Evolutionary conservation across 92 coral and sea anemone genomes (phyloP), one percentile per base, ranked within the genome.

Genomic region (Zoanthus gigantus): DNA sequence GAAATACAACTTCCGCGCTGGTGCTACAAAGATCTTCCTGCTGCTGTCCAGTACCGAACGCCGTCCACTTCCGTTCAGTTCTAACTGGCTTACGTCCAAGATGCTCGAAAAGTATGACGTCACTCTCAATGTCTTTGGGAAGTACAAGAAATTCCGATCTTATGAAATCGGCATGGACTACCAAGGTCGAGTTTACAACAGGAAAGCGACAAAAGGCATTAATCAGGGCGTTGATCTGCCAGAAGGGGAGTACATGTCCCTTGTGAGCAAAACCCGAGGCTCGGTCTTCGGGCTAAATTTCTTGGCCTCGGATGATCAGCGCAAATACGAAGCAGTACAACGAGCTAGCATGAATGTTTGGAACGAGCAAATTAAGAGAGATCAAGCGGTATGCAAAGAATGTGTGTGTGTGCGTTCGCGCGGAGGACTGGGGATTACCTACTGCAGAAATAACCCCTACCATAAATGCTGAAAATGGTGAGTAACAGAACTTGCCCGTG

Each of bases 341-440:
- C 77, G 50, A 60, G 90, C 93, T 16, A 89, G 85, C 68, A 84
- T 82, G 42, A 91, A 83, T 73, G 89, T 94, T 58, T 95, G 96
- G 97, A 92, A 86, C 44, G 96, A 95, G 85, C 99, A 97, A 77
- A 95, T 97, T 76, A 93, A 94, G 88, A 87, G 93, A 34, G 99
- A 97, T 89, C 99, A 97, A 73, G 86, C 82, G 48, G 77, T 78
- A 78, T 95, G 98, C 90, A 93, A 94, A 78, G 97, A 95, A 50
- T 97, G 99, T 83, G 93, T 93, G 92, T 97, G 99, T 74, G 85
- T 91, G 50, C 93, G 96, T 82, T 94, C 96, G 30, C 92, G 82
- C 50, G 92, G 87, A 14, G 95, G 98, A 31, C 94, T 94, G 76
- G 98, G 98, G 4, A 90, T 92, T 79, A 86, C 92, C 92, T 90